Evolutionary conservation across 2,113 vertebrate genomes (phyloP), one percentile per base, ranked within the genome.

Genomic region (Prionailurus viverrinus): DNA sequence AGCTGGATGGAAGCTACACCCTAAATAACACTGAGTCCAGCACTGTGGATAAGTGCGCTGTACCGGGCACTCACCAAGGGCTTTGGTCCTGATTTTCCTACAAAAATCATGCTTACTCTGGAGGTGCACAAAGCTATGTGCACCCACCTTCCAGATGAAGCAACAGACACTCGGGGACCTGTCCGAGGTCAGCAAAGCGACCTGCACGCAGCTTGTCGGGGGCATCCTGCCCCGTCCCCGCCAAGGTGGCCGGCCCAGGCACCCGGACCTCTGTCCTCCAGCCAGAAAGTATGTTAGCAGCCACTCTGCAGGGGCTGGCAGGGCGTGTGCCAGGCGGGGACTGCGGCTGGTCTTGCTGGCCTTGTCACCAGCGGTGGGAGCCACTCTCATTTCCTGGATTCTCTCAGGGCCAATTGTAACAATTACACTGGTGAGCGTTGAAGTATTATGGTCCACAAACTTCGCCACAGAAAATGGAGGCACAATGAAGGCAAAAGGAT

Each of bases 401-500:
- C 93, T 95, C 84, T n/a, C 51, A 89, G 71, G 88, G 81, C 68
- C n/a, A 53, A 53, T 0, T 86, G 36, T 58, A 73, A 92, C 91
- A 51, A 83, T n/a, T 27, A 71, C 87, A 76, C 39, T 1, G 12
- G 83, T 0, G 3, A 76, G 65, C 71, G 78, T 1, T 68, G 78
- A 61, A 55, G 81, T 29, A 51, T 71, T 65, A 36, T 7, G 84
- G 92, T 33, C 78, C 66, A 58, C 45, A 68, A n/a, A 79, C 63
- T 92, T 48, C 4, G 0, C 53, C 87, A 83, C 87, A 80, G 86
- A 95, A 95, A 79, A 33, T 16, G 33, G 89, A 95, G 90, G 33
- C 68, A 63, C 4, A 58, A 94, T 19, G 31, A 97, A 79, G 80
- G 91, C 88, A 29, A 93, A 89, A 95, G 89, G 84, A 63, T 10